Base-by-base conservation (phyloP, 2,113 vertebrate genomes). In the Okapia johnstoni region DNA sequence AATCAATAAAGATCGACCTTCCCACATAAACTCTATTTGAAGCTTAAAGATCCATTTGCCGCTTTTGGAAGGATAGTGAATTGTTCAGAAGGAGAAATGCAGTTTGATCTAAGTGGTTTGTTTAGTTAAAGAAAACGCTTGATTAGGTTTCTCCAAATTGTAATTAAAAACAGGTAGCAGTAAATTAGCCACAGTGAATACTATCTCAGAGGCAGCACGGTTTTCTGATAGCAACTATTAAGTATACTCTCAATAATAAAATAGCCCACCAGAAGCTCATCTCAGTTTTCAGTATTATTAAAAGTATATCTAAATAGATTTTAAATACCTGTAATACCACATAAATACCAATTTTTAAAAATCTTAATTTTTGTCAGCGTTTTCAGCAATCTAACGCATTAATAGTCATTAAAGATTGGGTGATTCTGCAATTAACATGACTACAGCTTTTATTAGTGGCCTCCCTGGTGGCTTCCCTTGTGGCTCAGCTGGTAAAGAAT, bases 161-260 rank as follows among this genome's bases (percentile, higher is more conserved):
- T 77, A 98, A n/a, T 86, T 93, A 98, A 96, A 96, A 98, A 91
- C 28, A 93, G 73, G 97, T 92, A 43, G 52, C 94, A 97, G 0
- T 33, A 66, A 98, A 98, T 97, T 66, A 94, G 61, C 96, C 92
- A 88, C 19, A 94, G 95, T 89, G 77, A 97, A 28, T 94, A 79
- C 90, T 91, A 93, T 96, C 52, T 95, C 77, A 96, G 6, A 97
- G 57, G 21, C 40, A 87, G 57, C 26, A 88, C 43, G 5, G 79
- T 94, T 96, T 98, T 96, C 76, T 96, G 50, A 94, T 58, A 97
- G 30, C 15, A 73, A 8, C 73, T 97, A 95, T 96, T 96, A 98
- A 97, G 76, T 85, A n/a, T 2, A 0, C 0, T 95, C 16, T 97
- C 84, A 70, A 2, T 96, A 86, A 66, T 90, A 73, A 94, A 54